These are phyloP conservation scores for Epicampocera succincta DNA, from an alignment of 2,888 invertebrate genomes.

Conservation along the genomic window DNA sequence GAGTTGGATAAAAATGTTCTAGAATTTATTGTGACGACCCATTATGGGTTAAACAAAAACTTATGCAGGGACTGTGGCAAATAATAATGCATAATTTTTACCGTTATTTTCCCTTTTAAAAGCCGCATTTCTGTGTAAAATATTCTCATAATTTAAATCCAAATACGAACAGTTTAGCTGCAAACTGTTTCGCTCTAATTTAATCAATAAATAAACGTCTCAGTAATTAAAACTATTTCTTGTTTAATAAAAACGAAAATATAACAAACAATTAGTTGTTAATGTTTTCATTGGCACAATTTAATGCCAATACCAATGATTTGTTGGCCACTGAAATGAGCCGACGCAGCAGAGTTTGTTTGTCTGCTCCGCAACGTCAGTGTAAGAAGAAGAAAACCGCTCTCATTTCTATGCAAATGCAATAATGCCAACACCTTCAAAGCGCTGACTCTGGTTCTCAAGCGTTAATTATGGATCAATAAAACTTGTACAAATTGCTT, in stretches of 20 bases:
- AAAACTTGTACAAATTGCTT: slow-evolving; percentile 60
- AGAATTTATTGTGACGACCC: too few relatives aligned
- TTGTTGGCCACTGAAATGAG: slow-evolving; percentile 34
- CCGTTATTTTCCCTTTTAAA: slow-evolving; percentile 30
- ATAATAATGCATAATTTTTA: slow-evolving; percentile 43
- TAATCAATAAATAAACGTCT: slow-evolving; percentile 35
- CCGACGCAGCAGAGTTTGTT: neutral
- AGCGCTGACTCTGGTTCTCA: slow-evolving; percentile 8
- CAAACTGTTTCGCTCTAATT: neutral
- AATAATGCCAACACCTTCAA: slow-evolving; percentile 15
- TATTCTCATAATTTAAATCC: slow-evolving; percentile 52
- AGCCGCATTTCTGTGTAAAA: slow-evolving; percentile 58
- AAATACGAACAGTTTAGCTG: slow-evolving; percentile 43
- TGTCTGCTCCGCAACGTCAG: neutral
- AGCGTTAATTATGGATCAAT: slow-evolving; percentile 61
- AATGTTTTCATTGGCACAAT: slow-evolving; percentile 58
- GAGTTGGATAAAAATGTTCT: too few relatives aligned
- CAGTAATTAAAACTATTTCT: slow-evolving; percentile 38
- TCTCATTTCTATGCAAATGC: slow-evolving; percentile 38
- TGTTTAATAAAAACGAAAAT: slow-evolving; percentile 16
- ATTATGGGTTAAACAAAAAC: neutral
- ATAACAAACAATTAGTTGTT: slow-evolving; percentile 41
- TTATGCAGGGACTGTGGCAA: slow-evolving; percentile 4
- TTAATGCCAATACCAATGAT: slow-evolving; percentile 38
- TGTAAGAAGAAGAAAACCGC: neutral